These are phyloP conservation scores for Trypoxylus dichotomus DNA, from an alignment of 1,140 invertebrate genomes.

Conservation along the genomic window DNA sequence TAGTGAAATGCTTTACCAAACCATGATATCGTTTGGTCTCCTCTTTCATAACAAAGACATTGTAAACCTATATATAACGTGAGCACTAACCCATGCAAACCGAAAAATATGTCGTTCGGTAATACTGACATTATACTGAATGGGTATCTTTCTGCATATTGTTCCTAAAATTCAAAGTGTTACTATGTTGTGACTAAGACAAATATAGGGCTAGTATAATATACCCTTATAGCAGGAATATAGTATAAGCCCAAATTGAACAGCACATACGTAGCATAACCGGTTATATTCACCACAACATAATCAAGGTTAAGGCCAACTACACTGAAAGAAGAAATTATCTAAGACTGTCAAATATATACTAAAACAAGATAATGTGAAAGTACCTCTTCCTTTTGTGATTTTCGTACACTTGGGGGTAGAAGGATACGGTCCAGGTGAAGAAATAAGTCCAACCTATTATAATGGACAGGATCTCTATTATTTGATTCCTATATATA, in stretches of 20 bases:
- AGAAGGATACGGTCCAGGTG: conserved; percentile 74
- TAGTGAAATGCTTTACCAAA: background rate
- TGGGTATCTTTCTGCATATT: conserved; percentile 8
- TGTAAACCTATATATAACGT: background rate
- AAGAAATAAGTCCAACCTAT: conserved; percentile 26
- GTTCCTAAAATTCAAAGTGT: background rate
- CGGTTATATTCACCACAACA: conserved; percentile 79
- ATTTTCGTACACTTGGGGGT: conserved; percentile 93
- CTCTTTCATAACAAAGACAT: background rate
- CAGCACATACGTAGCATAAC: conserved; percentile 87
- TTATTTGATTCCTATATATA: background rate
- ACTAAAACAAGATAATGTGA: background rate
- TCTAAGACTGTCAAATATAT: background rate
- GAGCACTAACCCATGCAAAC: background rate
- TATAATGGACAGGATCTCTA: background rate
- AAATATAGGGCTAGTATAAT: conserved; percentile 27
- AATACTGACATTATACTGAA: background rate
- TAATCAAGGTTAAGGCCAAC: conserved; percentile 98
- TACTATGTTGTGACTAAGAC: background rate
- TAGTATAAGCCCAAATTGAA: conserved; percentile 93
- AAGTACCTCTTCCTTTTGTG: conserved; percentile 83
- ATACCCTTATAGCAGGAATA: conserved; percentile 78
- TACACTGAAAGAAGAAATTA: conserved; percentile 67
- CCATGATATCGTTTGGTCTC: background rate
- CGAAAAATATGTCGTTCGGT: conserved; percentile 17